Evolutionary conservation across 2,888 invertebrate species (phyloP).

Genomic region (Melieria omissa): DNA sequence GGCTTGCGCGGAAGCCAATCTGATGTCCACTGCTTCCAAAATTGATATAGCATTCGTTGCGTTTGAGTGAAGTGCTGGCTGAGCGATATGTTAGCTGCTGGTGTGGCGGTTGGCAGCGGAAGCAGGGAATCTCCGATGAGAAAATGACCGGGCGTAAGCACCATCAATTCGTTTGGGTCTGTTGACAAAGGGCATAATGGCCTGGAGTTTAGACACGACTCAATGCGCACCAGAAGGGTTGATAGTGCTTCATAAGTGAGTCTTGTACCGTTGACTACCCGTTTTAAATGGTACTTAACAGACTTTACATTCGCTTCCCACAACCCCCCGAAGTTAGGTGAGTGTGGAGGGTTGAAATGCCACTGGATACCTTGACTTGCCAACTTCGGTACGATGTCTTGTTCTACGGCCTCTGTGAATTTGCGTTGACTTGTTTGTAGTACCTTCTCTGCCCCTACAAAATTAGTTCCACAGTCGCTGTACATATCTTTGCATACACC

Average conservation of each 20-base stretch:
- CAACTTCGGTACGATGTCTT: constrained; percentile 13
- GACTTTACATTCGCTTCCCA: constrained; percentile 28
- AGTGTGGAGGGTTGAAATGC: constrained; percentile 37
- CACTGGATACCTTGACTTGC: constrained; percentile 21
- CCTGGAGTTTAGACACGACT: not conserved
- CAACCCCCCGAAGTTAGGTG: constrained; percentile 27
- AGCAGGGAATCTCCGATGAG: not conserved
- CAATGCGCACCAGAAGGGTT: not conserved
- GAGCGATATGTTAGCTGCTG: not conserved
- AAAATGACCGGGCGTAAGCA: not conserved
- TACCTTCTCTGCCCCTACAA: not conserved
- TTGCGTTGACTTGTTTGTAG: not conserved
- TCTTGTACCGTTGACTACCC: constrained; percentile 11
- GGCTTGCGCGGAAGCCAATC: no score
- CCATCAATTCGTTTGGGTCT: not conserved
- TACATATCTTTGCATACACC: constrained; percentile 18
- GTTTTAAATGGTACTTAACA: constrained; percentile 27
- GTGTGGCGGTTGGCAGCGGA: not conserved
- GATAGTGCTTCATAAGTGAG: constrained; percentile 22
- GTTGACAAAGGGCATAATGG: not conserved
- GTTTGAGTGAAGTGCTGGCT: constrained; percentile 5
- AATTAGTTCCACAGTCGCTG: constrained; percentile 21
- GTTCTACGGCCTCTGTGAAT: not conserved
- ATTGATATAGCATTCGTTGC: constrained; percentile 4
- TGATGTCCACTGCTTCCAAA: not conserved